Conservation (phyloP, 2,113 vertebrate species). For the Laterallus jamaicensis region DNA sequence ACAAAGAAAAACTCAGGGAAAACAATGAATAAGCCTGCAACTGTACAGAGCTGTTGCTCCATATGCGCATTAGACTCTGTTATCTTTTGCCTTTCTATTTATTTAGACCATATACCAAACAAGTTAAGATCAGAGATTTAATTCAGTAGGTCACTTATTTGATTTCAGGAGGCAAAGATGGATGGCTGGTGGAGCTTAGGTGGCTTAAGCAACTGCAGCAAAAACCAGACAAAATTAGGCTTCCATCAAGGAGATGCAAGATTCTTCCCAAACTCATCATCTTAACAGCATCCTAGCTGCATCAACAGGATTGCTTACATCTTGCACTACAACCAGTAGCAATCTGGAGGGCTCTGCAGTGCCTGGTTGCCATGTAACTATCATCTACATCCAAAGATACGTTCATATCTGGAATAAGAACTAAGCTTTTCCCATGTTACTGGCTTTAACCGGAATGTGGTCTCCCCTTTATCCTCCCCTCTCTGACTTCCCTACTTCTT, state of each 20-base stretch:
- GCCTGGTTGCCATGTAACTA: conserved; percentile 30
- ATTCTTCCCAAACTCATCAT: background rate
- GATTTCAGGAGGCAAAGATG: background rate
- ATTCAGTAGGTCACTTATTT: background rate
- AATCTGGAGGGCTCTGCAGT: conserved; percentile 10
- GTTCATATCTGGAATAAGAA: conserved; percentile 8
- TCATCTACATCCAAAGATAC: background rate
- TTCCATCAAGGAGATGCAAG: conserved; percentile 11
- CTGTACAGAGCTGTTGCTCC: background rate
- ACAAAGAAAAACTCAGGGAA: background rate
- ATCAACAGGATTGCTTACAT: background rate
- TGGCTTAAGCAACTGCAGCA: background rate
- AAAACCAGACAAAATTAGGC: background rate
- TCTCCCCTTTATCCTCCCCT: background rate
- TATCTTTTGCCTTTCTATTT: background rate
- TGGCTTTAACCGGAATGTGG: background rate
- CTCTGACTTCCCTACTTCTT: background rate
- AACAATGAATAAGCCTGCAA: background rate
- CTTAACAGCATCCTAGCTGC: background rate
- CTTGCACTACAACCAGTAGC: background rate
- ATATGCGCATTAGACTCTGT: background rate
- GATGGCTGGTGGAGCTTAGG: background rate
- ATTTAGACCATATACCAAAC: conserved; percentile 16
- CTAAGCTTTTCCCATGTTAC: background rate
- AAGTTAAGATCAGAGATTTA: conserved; percentile 9